Base-by-base conservation (phyloP, 2,888 invertebrate species). In the Stenurella melanura region DNA sequence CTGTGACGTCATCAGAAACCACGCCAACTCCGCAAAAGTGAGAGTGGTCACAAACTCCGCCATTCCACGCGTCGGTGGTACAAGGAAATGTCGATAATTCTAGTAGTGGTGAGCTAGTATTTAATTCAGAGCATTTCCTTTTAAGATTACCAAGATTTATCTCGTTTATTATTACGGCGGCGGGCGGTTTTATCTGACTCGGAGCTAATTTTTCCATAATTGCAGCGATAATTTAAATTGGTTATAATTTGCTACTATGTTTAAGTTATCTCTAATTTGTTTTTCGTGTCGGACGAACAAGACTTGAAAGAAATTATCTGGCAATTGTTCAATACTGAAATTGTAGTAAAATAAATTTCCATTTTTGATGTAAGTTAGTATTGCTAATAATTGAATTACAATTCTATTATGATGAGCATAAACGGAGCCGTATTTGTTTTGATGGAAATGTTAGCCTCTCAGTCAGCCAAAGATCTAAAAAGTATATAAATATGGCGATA, bases 1-100 rank as follows among this genome's bases (percentile, higher is more conserved):
- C 81, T 80, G 80, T 85, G 85, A 86, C 86, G 86, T 86, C 84
- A 83, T 74, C 73, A 77, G 54, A 69, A 78, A 78, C 82, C 80
- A 77, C 82, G 81, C 82, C 83, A 81, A 79, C 75, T 78, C 76
- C 76, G 77, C 73, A 83, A 86, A 83, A 86, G 86, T 84, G 83
- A 86, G 84, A 86, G 86, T 85, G 82, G 83, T 83, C 84, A 80
- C 83, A 60, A 60, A 60, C 60, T n/a, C 70, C 70, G 70, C 70
- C 57, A 38, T 58, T 0, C 57, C 17, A 58, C 30, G 69, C 57
- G 18, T 17, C 30, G 18, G 11, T 21, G 30, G 42, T 38, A 58
- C 58, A 60, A 38, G 18, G 60, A 60, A 30, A 30, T 56, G 58
- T 30, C 30, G 69, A 21, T 42, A 18, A 18, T 70, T 38, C 34